Evolutionary conservation across 2,113 vertebrate genomes (phyloP).

Genomic region (Microtus ochrogaster): DNA sequence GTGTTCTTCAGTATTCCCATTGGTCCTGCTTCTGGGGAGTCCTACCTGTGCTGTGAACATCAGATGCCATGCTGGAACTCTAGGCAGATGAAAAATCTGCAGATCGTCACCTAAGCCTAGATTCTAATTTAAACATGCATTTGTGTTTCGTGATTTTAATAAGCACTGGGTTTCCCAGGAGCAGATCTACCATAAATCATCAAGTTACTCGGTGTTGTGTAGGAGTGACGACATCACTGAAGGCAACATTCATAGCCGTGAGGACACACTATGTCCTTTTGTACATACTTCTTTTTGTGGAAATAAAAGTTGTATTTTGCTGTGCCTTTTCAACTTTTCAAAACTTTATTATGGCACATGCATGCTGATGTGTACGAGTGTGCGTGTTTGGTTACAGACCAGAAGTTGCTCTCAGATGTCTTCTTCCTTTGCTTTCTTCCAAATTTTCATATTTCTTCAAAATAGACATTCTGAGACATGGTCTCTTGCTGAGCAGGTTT

Average conservation of each 20-base stretch:
- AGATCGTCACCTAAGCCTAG: background rate
- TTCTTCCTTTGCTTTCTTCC: too few species aligned
- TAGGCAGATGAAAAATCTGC: background rate
- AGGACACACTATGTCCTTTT: background rate
- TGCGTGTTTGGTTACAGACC: background rate
- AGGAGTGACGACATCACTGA: background rate
- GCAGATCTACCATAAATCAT: background rate
- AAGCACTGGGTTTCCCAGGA: background rate
- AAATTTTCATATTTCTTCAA: too few species aligned
- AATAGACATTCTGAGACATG: too few species aligned
- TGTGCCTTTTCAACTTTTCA: background rate
- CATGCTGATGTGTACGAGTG: background rate
- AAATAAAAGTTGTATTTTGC: background rate
- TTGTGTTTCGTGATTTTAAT: slow-evolving; percentile 8
- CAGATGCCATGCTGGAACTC: background rate
- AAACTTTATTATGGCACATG: background rate
- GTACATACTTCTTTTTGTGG: fast-evolving
- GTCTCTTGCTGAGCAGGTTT: background rate
- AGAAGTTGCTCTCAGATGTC: background rate
- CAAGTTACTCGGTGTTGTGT: background rate
- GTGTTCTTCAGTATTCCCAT: background rate
- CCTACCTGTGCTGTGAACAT: too few species aligned
- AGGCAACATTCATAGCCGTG: background rate
- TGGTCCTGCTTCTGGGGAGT: background rate
- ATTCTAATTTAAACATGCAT: background rate